Evolutionary conservation across 1,140 invertebrate species (phyloP).

Genomic region (Trichonephila clavata): DNA sequence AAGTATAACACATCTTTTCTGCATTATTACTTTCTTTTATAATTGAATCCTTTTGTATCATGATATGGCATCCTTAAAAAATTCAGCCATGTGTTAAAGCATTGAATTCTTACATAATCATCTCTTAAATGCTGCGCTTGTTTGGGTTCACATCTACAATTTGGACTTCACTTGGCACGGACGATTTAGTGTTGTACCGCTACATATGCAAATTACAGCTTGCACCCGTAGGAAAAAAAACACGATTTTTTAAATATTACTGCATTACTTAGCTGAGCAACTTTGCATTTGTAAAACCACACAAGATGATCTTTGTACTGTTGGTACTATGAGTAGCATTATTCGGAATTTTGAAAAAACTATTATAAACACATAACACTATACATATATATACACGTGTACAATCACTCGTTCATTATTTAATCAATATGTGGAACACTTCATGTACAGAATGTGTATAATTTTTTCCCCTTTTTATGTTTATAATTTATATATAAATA

Average conservation of each 20-base stretch:
- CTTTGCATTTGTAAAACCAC: constrained; percentile 63
- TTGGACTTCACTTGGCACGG: constrained; percentile 2
- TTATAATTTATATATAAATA: constrained; percentile 33
- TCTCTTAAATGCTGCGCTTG: background rate
- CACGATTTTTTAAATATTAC: constrained; percentile 69
- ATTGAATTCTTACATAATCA: background rate
- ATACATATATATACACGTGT: constrained; percentile 72
- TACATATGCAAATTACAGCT: constrained; percentile 46
- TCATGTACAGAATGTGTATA: constrained; percentile 70
- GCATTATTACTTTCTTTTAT: too few relatives aligned
- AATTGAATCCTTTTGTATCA: too few relatives aligned
- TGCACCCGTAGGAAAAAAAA: constrained; percentile 46
- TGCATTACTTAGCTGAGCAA: constrained; percentile 71
- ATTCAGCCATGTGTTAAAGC: background rate
- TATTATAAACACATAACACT: constrained; percentile 54
- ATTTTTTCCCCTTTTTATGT: constrained; percentile 34
- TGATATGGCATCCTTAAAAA: too few relatives aligned
- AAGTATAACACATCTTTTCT: too few relatives aligned
- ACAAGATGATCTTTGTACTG: constrained; percentile 48
- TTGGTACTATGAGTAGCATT: constrained; percentile 63
- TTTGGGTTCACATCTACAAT: background rate
- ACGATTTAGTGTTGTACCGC: constrained; percentile 49
- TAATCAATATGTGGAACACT: constrained; percentile 67
- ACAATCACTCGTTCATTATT: constrained; percentile 75
- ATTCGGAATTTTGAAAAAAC: constrained; percentile 48